Percentiles rank a stretch among this genome's conserved stretches.
These are phyloP conservation scores for Dione juno DNA, from an alignment of 2,888 invertebrate species.

Conservation along the genomic window DNA sequence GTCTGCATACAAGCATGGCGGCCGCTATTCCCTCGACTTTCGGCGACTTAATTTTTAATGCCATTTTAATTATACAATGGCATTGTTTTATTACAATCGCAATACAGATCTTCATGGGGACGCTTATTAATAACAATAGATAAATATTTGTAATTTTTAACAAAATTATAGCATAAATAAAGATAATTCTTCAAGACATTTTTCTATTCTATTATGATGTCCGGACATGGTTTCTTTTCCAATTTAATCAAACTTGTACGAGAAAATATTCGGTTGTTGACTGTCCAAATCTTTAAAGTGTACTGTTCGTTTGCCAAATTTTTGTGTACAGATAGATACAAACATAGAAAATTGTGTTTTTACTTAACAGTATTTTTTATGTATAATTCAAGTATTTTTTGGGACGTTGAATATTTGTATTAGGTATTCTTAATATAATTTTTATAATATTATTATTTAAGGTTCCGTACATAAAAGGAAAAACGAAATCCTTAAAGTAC, in stretches of 20 bases:
- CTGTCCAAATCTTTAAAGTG: constrained; percentile 40
- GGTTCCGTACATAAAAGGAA: no score
- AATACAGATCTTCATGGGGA: no score
- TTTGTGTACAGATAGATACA: constrained; percentile 35
- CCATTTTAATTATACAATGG: constrained; percentile 23
- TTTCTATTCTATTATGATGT: neutral
- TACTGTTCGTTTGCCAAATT: constrained; percentile 41
- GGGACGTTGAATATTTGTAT: no score
- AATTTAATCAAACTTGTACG: constrained; percentile 16
- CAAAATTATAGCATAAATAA: neutral
- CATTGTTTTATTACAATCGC: constrained; percentile 17
- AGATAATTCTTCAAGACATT: neutral
- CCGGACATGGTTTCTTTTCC: constrained; percentile 6
- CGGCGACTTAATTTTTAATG: constrained; percentile 20
- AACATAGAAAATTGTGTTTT: constrained; percentile 40
- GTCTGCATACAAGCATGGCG: constrained; percentile 56
- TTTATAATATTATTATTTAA: no score
- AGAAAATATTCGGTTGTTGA: constrained; percentile 41
- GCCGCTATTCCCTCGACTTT: constrained; percentile 38
- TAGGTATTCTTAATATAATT: no score
- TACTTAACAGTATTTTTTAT: constrained; percentile 5
- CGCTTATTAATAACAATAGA: no score
- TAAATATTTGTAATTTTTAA: neutral
- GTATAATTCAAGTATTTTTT: no score
- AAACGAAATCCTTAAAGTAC: no score